A percentile compares a stretch with the other conserved stretches of the same genome.
These are phyloP conservation scores for Lacerta agilis DNA, from an alignment of 2,797 vertebrate genomes.

Conservation along the genomic window DNA sequence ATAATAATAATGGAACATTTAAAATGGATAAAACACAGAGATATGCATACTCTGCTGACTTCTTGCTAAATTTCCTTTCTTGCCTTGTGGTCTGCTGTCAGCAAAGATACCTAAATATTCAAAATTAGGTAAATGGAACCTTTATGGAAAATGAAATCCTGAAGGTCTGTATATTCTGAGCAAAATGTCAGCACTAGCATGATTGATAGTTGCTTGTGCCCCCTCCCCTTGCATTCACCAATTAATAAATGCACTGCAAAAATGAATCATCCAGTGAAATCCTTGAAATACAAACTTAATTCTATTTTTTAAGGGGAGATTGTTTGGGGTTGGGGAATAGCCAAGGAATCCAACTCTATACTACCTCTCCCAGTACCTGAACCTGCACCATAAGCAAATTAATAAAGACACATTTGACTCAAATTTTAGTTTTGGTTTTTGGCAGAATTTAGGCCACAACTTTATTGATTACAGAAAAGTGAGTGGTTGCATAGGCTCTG, in stretches of 20 bases:
- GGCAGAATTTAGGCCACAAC: too few relatives aligned
- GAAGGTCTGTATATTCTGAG: slow-evolving; percentile 9
- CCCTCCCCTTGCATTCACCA: neutral
- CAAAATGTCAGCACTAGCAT: neutral
- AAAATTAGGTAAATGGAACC: neutral
- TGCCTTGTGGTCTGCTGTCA: neutral
- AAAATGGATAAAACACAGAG: neutral
- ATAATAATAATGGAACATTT: neutral
- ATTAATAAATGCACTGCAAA: slow-evolving; percentile 17
- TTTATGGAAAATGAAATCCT: slow-evolving; percentile 3
- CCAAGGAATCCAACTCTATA: neutral
- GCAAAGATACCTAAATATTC: neutral
- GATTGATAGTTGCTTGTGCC: slow-evolving; percentile 15
- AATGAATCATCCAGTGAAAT: slow-evolving; percentile 7
- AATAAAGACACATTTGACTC: too few relatives aligned
- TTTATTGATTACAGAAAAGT: too few relatives aligned
- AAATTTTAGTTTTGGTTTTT: too few relatives aligned
- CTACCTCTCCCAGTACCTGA: neutral
- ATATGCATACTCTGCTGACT: neutral
- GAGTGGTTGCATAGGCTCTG: too few relatives aligned
- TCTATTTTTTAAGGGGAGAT: too few relatives aligned
- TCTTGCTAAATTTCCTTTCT: neutral
- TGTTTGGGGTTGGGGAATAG: neutral
- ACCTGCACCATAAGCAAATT: neutral
- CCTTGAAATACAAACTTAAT: neutral